These are phyloP conservation scores for Pavo muticus DNA, from an alignment of 2,113 vertebrate genomes.

Conservation along the genomic window DNA sequence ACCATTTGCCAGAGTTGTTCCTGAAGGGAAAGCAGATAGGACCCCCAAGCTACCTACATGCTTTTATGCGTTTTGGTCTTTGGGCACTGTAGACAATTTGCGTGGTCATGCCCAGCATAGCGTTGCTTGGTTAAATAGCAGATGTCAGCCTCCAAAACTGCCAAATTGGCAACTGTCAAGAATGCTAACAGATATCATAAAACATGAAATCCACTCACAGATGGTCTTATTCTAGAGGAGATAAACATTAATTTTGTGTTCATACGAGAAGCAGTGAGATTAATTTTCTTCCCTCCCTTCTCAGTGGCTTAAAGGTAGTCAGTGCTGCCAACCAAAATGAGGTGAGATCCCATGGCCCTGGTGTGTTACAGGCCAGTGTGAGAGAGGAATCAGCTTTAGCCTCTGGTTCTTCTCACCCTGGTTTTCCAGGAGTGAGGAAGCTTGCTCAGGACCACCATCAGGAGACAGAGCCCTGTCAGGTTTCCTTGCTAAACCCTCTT, in stretches of 20 bases:
- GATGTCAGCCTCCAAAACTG: conserved; percentile 34
- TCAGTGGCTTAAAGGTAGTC: not conserved
- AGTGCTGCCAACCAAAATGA: not conserved
- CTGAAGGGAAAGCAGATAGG: not conserved
- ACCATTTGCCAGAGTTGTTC: not conserved
- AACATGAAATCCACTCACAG: conserved; percentile 20
- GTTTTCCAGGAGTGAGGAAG: not conserved
- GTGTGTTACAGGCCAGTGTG: not conserved
- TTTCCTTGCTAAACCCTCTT: not conserved
- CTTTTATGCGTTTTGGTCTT: not conserved
- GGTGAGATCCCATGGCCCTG: accelerated
- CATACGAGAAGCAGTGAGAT: not conserved
- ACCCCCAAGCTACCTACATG: not conserved
- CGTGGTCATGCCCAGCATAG: not conserved
- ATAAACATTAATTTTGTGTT: conserved; percentile 5
- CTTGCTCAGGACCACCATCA: not conserved
- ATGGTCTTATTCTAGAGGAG: conserved; percentile 26
- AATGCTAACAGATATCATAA: not conserved
- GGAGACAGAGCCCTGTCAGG: not conserved
- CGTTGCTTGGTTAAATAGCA: conserved; percentile 14
- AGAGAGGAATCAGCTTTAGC: not conserved
- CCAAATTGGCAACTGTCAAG: conserved; percentile 29
- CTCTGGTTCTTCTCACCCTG: not conserved
- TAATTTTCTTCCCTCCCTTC: not conserved
- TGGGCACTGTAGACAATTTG: not conserved